These are phyloP conservation scores for Loxodonta africana DNA, from an alignment of 2,113 vertebrate species.

Conservation along the genomic window DNA sequence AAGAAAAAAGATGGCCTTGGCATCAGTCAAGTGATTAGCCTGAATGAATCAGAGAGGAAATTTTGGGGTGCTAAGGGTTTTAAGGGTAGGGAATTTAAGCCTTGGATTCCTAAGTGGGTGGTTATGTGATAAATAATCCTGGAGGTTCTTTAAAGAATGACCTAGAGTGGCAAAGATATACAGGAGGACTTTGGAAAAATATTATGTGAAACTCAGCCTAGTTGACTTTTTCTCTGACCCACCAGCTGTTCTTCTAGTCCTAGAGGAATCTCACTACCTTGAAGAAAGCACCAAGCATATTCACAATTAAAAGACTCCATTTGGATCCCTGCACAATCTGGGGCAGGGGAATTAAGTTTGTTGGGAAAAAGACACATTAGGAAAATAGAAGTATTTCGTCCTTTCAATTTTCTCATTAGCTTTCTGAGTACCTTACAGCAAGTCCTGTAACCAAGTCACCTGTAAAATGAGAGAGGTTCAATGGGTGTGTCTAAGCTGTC, in stretches of 20 bases:
- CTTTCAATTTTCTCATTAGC: background rate
- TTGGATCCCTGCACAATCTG: background rate
- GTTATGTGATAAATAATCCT: background rate
- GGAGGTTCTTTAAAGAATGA: background rate
- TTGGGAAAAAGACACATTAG: background rate
- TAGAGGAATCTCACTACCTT: background rate
- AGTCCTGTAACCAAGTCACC: constrained; percentile 10
- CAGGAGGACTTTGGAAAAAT: background rate
- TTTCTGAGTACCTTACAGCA: background rate
- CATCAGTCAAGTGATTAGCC: background rate
- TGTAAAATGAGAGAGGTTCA: background rate
- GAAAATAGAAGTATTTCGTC: background rate
- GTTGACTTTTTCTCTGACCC: background rate
- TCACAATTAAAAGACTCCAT: background rate
- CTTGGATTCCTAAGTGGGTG: background rate
- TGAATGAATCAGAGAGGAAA: background rate
- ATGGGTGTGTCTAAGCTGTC: background rate
- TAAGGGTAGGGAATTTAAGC: background rate
- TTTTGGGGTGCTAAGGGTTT: no score
- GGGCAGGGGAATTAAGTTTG: background rate
- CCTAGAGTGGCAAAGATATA: background rate
- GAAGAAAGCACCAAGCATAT: background rate
- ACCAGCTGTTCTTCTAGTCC: background rate
- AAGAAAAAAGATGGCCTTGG: background rate
- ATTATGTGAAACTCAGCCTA: background rate